Evolutionary conservation across 2,888 invertebrate genomes (phyloP), one percentile per base, ranked within the genome.

Genomic region (Apoderus coryli): DNA sequence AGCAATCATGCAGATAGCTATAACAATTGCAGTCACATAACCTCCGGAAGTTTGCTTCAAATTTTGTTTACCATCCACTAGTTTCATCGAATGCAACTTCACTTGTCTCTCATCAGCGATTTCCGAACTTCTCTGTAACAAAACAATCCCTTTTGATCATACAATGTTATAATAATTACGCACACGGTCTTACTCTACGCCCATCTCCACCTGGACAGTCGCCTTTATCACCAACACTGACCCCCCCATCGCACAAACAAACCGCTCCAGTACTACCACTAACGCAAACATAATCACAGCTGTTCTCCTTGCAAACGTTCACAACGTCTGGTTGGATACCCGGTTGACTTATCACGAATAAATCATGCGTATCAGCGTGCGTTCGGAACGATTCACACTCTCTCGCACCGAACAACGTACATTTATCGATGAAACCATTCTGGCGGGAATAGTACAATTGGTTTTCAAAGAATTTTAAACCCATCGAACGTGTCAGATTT

Each of bases 381-480:
- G 68, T 37, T 27, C 56, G 52, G 36, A 66, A 57, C 2, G 51
- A 39, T 11, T 53, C 49, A 45, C 76, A 77, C 2, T 43, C 45
- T 15, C 54, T 57, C 4, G 49, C 35, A 0, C 65, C 72, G 39
- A 61, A 70, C 16, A 74, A 54, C n/a, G 57, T 56, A 45, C 74
- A 79, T 32, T 68, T 72, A 10, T 60, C 60, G 15, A 78, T 57
- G 12, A 64, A 62, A 25, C 65, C 66, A 1, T 64, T 64, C 1
- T 61, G 59, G 3, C 62, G 64, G 1, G 73, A 54, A 64, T 78
- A 84, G 54, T 78, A 89, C 1, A 88, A 58, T 39, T 74, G 63
- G 52, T 81, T 77, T 50, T 84, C 84, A 51, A 76, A 79, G 24
- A 85, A 60, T 4, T 68, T 69, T 12, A 88, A 52, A 0, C 72